A percentile compares a stretch with the other conserved stretches of the same genome.
Conservation (phyloP, 2,113 vertebrate species). For the Gasterosteus aculeatus region DNA sequence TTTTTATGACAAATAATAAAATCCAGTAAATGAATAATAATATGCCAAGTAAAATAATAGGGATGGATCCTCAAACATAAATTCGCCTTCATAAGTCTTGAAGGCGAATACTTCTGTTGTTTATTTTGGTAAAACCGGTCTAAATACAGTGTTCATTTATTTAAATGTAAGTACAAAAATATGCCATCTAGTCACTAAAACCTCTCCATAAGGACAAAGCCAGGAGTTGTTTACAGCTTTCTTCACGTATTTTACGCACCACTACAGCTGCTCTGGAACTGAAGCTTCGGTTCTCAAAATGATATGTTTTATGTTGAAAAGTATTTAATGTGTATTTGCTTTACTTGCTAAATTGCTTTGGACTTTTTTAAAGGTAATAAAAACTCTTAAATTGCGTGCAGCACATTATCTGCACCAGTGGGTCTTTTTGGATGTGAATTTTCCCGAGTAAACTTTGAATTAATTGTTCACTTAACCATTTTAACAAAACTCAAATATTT, state of each 20-base stretch:
- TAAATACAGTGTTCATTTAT: background rate
- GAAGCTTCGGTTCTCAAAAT: constrained; percentile 70
- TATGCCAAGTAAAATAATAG: background rate
- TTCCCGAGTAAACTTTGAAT: constrained; percentile 95
- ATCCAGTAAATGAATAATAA: background rate
- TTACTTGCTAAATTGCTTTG: constrained; percentile 82
- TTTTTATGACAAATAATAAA: background rate
- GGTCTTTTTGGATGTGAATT: constrained; percentile 88
- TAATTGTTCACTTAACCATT: constrained; percentile 99
- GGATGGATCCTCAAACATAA: constrained; percentile 1
- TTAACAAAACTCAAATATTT: constrained; percentile 99
- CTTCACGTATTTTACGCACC: constrained; percentile 62
- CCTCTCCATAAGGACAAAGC: background rate
- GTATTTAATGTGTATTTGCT: constrained; percentile 90
- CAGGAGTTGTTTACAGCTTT: constrained; percentile 8
- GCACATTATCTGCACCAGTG: constrained; percentile 91
- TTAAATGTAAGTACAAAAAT: constrained; percentile 4
- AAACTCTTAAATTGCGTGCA: constrained; percentile 79
- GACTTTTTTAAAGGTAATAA: constrained; percentile 77
- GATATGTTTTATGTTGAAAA: constrained; percentile 87
- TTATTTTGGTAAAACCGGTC: background rate
- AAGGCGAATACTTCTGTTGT: background rate
- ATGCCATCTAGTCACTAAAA: background rate
- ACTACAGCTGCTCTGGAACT: constrained; percentile 46
- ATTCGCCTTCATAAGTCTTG: background rate